These are phyloP conservation scores for Fregata magnificens DNA, from an alignment of 2,113 vertebrate genomes.

Conservation along the genomic window DNA sequence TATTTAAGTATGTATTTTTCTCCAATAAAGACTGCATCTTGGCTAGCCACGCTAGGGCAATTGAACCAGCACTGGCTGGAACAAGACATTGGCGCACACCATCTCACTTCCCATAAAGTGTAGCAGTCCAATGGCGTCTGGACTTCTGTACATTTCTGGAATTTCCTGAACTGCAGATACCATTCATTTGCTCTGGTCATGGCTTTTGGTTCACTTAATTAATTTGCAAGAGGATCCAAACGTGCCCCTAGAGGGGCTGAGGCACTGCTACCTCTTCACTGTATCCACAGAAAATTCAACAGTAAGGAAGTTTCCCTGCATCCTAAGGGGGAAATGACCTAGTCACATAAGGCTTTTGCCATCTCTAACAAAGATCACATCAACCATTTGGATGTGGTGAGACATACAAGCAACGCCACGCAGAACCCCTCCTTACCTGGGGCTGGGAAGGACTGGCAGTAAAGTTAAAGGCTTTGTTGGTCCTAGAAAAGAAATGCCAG, in stretches of 20 bases:
- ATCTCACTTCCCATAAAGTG: background rate
- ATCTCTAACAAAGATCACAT: background rate
- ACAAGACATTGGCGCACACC: background rate
- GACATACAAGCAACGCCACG: background rate
- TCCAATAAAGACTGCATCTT: background rate
- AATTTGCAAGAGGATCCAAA: background rate
- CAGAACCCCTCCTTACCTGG: slow-evolving; percentile 69
- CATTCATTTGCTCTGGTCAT: background rate
- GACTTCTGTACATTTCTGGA: background rate
- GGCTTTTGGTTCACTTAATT: background rate
- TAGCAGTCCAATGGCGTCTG: background rate
- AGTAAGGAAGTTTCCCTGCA: background rate
- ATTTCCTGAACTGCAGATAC: background rate
- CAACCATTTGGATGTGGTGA: background rate
- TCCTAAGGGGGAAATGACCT: background rate
- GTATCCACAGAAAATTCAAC: background rate
- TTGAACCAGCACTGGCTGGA: background rate
- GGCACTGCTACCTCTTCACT: background rate
- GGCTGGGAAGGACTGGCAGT: slow-evolving; percentile 83
- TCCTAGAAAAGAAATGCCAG: slow-evolving; percentile 67
- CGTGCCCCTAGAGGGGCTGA: accelerated
- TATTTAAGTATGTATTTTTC: background rate
- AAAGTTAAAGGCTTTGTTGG: slow-evolving; percentile 74
- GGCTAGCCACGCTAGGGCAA: background rate
- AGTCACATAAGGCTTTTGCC: background rate